A percentile compares a stretch with the other conserved stretches of the same genome.
These are phyloP conservation scores for Hirtodrosophila cameraria DNA, from an alignment of 2,888 invertebrate genomes.

Conservation along the genomic window DNA sequence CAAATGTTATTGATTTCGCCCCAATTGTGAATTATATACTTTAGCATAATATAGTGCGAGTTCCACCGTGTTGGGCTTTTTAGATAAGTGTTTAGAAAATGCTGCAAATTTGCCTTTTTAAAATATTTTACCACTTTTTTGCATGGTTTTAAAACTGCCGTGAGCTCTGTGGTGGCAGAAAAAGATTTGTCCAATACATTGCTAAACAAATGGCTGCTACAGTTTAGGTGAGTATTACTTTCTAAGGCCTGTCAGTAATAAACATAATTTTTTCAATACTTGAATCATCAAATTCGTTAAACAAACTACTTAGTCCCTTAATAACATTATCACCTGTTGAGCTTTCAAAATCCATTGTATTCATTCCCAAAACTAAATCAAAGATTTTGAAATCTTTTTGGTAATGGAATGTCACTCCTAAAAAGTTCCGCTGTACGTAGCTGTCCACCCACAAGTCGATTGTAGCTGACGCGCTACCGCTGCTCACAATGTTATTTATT, in stretches of 20 bases:
- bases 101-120: conserved; percentile 5
- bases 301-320: conserved; percentile 7
- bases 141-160: conserved; percentile 1
- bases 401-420: conserved; percentile 10
- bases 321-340: conserved; percentile 6
- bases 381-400: background rate
- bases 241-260: conserved; percentile 13
- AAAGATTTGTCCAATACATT: conserved; percentile 16
- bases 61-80: conserved; percentile 4
- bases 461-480: conserved; percentile 9
- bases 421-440: conserved; percentile 7
- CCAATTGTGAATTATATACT: conserved; percentile 5
- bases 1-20: background rate
- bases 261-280: conserved; percentile 8
- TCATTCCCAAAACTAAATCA: conserved; percentile 12
- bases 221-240: conserved; percentile 1
- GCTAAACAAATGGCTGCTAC: conserved; percentile 17
- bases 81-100: background rate
- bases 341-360: conserved; percentile 15
- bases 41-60: conserved; percentile 5
- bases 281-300: background rate
- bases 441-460: conserved; percentile 18
- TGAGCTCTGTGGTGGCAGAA: background rate
- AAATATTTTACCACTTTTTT: conserved; percentile 12
- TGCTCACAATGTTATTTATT: background rate